Evolutionary conservation across 1,140 invertebrate species (phyloP).

Genomic region (Cotesia typhae): DNA sequence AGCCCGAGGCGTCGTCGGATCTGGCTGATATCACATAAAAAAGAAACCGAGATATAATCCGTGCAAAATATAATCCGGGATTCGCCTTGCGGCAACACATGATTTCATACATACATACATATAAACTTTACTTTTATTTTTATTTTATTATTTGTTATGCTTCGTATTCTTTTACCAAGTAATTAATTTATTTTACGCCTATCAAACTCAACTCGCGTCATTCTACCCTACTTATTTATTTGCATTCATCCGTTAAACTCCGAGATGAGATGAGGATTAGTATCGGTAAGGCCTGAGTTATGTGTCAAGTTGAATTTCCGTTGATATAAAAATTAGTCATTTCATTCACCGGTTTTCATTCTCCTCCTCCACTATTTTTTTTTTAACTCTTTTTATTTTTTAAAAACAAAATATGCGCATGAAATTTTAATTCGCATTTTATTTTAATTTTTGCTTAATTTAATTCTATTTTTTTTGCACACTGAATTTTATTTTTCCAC

Average conservation of each 20-base stretch:
- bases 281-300: background rate
- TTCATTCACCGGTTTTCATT: background rate
- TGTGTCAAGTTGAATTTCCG: conserved; percentile 1
- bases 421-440: too few relatives aligned
- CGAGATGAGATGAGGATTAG: conserved; percentile 12
- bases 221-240: conserved; percentile 3
- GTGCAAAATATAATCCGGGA: too few relatives aligned
- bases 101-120: too few relatives aligned
- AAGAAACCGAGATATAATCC: too few relatives aligned
- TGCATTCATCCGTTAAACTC: conserved; percentile 16
- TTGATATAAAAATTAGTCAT: background rate
- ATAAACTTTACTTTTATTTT: conserved; percentile 1
- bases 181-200: conserved; percentile 40
- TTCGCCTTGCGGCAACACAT: too few relatives aligned
- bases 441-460: too few relatives aligned
- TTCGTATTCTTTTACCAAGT: conserved; percentile 26
- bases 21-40: too few relatives aligned
- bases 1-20: too few relatives aligned
- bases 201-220: conserved; percentile 15
- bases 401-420: background rate
- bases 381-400: background rate
- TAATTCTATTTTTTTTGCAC: too few relatives aligned
- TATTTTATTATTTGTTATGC: conserved; percentile 2
- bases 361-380: background rate
- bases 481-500: too few relatives aligned